Evolutionary conservation across 2,888 invertebrate genomes (phyloP).

Genomic region (Artemia sinica): DNA sequence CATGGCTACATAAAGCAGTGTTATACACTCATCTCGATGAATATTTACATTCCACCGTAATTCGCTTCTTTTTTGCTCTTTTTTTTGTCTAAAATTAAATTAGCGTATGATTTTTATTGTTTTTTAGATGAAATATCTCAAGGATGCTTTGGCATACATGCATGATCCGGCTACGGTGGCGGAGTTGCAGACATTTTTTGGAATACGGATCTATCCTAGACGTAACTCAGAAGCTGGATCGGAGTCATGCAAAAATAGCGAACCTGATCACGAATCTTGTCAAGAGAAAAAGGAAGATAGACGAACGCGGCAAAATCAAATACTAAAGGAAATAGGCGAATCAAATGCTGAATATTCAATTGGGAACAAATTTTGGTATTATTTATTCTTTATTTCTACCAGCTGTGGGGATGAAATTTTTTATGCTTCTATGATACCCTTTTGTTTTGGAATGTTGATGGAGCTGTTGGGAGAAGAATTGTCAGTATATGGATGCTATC

Average conservation of each 20-base stretch:
- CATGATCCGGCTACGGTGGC: background rate
- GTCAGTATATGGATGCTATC: conserved; percentile 62
- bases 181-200: background rate
- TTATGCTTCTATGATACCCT: conserved; percentile 75
- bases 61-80: no score
- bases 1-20: no score
- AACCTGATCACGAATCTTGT: background rate
- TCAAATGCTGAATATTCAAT: conserved; percentile 16
- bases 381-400: conserved; percentile 64
- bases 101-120: background rate
- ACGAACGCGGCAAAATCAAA: background rate
- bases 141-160: background rate
- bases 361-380: conserved; percentile 58
- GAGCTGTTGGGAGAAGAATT: conserved; percentile 62
- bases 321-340: background rate
- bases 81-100: no score
- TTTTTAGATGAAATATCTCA: background rate
- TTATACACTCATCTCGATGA: no score
- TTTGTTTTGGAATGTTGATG: conserved; percentile 88
- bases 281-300: background rate
- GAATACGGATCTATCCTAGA: background rate
- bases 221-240: no score
- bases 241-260: background rate
- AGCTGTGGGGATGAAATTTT: conserved; percentile 77
- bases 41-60: no score